Conservation (phyloP, 2,888 invertebrate species). For the Cryptophagus acutangulus region DNA sequence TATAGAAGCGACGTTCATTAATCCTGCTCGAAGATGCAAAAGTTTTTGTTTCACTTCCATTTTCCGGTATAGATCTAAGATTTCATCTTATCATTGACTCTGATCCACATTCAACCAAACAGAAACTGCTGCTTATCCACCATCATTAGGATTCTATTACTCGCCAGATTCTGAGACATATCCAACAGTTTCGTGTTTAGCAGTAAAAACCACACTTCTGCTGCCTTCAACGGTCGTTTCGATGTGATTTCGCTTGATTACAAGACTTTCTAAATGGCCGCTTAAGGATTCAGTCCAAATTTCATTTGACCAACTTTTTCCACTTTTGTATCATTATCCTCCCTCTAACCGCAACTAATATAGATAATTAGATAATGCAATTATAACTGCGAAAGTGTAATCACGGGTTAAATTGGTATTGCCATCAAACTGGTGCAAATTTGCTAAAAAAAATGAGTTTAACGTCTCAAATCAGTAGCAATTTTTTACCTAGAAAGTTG, state of each 20-base stretch:
- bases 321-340: slow-evolving; percentile 1
- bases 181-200: slow-evolving; percentile 28
- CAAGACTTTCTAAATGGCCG: slow-evolving; percentile 20
- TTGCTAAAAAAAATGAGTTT: too few relatives aligned
- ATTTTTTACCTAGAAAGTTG: too few relatives aligned
- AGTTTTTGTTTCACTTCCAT: slow-evolving; percentile 27
- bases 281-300: slow-evolving; percentile 19
- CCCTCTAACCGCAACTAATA: too few relatives aligned
- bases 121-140: slow-evolving; percentile 24
- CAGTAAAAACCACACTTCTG: slow-evolving; percentile 31
- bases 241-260: slow-evolving; percentile 33
- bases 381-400: too few relatives aligned
- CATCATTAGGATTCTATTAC: slow-evolving; percentile 37
- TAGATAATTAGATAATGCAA: too few relatives aligned
- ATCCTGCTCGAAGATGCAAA: slow-evolving; percentile 13
- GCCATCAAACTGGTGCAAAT: too few relatives aligned
- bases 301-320: slow-evolving; percentile 14
- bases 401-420: too few relatives aligned
- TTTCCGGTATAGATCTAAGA: slow-evolving; percentile 18
- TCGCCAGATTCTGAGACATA: slow-evolving; percentile 27
- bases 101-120: slow-evolving; percentile 20
- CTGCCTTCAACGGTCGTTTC: slow-evolving; percentile 26
- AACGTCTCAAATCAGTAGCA: too few relatives aligned
- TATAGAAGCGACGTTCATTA: slow-evolving; percentile 33
- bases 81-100: slow-evolving; percentile 26